Percentiles rank a stretch among this genome's conserved stretches.
Conservation (phyloP, 2,113 vertebrate genomes). For the Corythaixoides concolor region DNA sequence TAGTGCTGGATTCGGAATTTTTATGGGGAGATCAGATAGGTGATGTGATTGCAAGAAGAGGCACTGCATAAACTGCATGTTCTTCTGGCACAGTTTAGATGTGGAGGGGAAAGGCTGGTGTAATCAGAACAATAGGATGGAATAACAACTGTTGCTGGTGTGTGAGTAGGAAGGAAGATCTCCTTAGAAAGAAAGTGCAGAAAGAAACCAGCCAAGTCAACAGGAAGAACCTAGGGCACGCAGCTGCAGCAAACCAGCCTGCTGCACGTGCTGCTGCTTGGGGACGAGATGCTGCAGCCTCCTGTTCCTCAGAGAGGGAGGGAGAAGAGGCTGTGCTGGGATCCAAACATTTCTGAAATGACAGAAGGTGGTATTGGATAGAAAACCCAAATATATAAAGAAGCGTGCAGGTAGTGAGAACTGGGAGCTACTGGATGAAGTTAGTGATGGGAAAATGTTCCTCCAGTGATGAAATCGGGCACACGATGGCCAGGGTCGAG, state of each 20-base stretch:
- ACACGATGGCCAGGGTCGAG: fast-evolving
- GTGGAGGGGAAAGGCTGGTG: not conserved
- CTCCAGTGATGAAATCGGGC: not conserved
- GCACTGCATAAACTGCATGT: not conserved
- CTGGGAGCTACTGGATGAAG: not conserved
- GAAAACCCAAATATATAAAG: not conserved
- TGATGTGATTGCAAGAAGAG: not conserved
- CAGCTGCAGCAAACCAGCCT: not conserved
- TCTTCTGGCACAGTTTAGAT: not conserved
- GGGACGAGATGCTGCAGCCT: not conserved
- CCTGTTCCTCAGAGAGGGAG: fast-evolving
- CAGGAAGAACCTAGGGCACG: not conserved
- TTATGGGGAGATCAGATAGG: not conserved
- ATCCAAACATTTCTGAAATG: not conserved
- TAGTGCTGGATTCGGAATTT: not conserved
- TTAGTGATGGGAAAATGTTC: not conserved
- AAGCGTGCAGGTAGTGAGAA: not conserved
- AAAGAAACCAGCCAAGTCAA: not conserved
- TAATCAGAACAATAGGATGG: not conserved
- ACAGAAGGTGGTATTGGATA: not conserved
- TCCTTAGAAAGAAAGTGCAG: not conserved
- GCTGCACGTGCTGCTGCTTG: not conserved
- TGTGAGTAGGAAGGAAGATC: not conserved
- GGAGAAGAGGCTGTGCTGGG: not conserved
- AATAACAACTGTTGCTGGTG: not conserved